A percentile compares a stretch with the other conserved stretches of the same genome.
phyloP scores from a whole-genome alignment of 2,888 invertebrate genomes.

The Chydorus sphaericus region DNA sequence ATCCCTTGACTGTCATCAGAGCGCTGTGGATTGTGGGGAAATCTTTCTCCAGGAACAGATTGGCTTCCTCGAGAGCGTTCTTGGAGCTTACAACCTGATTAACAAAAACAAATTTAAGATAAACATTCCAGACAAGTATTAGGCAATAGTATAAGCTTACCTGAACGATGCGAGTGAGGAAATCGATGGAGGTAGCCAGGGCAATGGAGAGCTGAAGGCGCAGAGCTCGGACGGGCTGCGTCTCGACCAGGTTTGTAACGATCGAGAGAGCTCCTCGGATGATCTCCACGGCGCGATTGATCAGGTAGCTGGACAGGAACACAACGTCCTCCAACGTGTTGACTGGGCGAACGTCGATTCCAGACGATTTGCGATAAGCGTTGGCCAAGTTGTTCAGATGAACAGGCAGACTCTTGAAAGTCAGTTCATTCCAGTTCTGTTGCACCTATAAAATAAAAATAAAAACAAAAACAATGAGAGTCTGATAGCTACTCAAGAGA shows the following conservation, averaged over 20 bases:
- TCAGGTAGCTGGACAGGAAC: neutral
- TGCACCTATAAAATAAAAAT: neutral
- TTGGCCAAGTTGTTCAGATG: neutral
- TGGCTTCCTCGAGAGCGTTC: neutral
- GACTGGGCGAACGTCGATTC: neutral
- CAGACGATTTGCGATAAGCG: neutral
- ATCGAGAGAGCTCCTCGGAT: neutral
- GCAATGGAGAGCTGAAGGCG: neutral
- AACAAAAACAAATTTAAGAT: neutral
- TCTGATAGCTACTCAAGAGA: neutral
- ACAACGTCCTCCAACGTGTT: neutral
- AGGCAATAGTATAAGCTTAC: neutral
- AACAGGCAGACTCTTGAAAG: neutral
- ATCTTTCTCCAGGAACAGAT: neutral
- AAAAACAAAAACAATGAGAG: neutral
- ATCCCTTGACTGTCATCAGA: neutral
- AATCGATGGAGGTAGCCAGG: neutral
- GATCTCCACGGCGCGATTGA: neutral
- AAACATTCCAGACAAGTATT: too few species aligned
- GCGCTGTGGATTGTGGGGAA: neutral
- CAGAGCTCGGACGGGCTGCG: neutral
- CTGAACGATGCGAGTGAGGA: neutral
- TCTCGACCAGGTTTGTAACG: neutral
- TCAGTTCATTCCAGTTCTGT: slow-evolving; percentile 3
- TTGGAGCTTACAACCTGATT: neutral